Conservation (phyloP, 1,140 invertebrate species). For the Drosophila rhopaloa region DNA sequence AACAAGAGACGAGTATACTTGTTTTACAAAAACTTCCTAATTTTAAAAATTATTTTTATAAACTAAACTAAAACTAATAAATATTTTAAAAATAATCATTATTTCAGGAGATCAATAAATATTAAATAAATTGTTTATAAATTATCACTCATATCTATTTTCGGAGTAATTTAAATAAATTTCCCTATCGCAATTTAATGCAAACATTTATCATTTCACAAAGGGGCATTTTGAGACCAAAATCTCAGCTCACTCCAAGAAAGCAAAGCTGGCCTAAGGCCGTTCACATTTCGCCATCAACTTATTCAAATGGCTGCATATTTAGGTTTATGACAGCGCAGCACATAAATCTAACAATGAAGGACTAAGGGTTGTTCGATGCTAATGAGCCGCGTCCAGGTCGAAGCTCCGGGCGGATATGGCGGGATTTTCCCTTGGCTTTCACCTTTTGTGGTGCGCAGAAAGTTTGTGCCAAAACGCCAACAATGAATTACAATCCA, state of each 20-base stretch:
- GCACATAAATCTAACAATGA: conserved; percentile 68
- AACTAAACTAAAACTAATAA: no score
- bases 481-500: conserved; percentile 68
- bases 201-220: neutral
- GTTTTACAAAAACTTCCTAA: no score
- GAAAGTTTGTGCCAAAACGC: conserved; percentile 34
- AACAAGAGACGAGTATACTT: no score
- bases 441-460: conserved; percentile 52
- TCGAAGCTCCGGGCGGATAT: conserved; percentile 4
- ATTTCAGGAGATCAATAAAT: no score
- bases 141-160: neutral
- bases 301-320: conserved; percentile 69
- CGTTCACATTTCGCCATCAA: conserved; percentile 14
- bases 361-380: conserved; percentile 57
- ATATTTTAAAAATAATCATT: no score
- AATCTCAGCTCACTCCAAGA: neutral
- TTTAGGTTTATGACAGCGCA: conserved; percentile 71
- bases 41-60: no score
- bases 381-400: conserved; percentile 61
- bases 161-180: neutral
- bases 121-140: no score
- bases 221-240: neutral
- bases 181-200: accelerated
- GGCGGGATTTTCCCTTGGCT: conserved; percentile 7
- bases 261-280: neutral